These are phyloP conservation scores for Cancer borealis DNA, from an alignment of 2,888 invertebrate species.

Conservation along the genomic window DNA sequence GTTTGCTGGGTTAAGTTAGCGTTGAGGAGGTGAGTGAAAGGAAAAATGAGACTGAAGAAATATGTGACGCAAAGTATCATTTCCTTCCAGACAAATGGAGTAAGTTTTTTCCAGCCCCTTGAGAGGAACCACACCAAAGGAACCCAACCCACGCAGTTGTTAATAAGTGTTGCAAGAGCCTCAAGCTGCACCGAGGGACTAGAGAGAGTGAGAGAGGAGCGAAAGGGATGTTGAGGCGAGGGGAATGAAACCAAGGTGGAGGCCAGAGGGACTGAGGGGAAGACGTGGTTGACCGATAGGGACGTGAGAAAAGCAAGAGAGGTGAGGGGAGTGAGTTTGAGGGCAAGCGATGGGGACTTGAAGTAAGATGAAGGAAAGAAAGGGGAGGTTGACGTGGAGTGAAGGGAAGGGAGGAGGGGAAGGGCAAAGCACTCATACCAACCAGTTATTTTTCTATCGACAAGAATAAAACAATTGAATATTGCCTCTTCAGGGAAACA, in stretches of 20 bases:
- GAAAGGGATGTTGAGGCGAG: neutral
- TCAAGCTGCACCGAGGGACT: neutral
- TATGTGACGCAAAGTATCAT: neutral
- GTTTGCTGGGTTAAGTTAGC: neutral
- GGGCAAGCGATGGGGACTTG: neutral
- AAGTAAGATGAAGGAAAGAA: neutral
- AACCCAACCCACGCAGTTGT: neutral
- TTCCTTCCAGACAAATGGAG: neutral
- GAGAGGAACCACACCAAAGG: conserved; percentile 7
- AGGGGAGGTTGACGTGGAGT: neutral
- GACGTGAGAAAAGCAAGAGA: neutral
- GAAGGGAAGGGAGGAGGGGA: neutral
- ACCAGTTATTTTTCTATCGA: neutral
- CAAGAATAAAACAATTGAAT: neutral
- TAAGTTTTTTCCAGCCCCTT: neutral
- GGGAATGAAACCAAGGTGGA: neutral
- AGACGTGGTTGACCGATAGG: no score
- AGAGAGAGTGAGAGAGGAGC: neutral
- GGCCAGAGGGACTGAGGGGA: neutral
- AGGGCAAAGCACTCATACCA: neutral
- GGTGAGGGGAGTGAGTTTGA: neutral
- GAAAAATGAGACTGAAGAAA: neutral
- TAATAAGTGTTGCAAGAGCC: conserved; percentile 8
- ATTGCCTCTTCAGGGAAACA: no score
- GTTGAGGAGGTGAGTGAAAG: neutral